Base-by-base conservation (phyloP, 2,888 invertebrate species). In the Serrognathus titanus region DNA sequence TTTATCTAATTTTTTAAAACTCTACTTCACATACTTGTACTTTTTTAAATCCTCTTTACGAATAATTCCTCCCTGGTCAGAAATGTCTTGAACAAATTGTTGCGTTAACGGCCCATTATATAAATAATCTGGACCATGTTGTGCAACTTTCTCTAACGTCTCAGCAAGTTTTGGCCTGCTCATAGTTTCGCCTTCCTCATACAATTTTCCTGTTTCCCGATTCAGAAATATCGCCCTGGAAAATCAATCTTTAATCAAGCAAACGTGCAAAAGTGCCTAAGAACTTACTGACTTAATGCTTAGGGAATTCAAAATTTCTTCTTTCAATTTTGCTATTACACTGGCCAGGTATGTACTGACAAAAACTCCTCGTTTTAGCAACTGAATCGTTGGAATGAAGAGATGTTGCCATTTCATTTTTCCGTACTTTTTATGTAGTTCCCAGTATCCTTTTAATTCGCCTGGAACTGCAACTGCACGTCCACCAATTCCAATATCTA, bases 381-480 rank as follows among this genome's bases (percentile, higher is more conserved):
- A 77, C 36, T 85, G 78, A 47, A 91, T 90, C 1, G 89, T 81
- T 0, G 93, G 92, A 54, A 82, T 73, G 63, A 96, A 86, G n/a
- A 96, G 79, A 0, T 85, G 83, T 37, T 75, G 73, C 95, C 95
- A 96, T 0, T 84, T 81, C 48, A 94, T 78, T 58, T 80, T 82
- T 2, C 93, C 93, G 72, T 86, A 91, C 60, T 76, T 78, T 63
- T 82, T 76, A 76, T 92, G 85, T 47, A 92, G 84, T 58, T 81
- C 85, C 82, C 88, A 88, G 74, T 92, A 92, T 3, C 95, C 95
- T 52, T 82, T 79, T 11, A 96, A 73, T 75, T 94, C 94, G 10
- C 94, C 94, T 0, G 95, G 95, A 11, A 95, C 88, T 10, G 87
- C 95, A 10, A 89, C 83, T 0, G 93, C 83, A 64, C 86, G 76